Conservation (phyloP, 2,888 invertebrate species). For the Uloborus plumipes region DNA sequence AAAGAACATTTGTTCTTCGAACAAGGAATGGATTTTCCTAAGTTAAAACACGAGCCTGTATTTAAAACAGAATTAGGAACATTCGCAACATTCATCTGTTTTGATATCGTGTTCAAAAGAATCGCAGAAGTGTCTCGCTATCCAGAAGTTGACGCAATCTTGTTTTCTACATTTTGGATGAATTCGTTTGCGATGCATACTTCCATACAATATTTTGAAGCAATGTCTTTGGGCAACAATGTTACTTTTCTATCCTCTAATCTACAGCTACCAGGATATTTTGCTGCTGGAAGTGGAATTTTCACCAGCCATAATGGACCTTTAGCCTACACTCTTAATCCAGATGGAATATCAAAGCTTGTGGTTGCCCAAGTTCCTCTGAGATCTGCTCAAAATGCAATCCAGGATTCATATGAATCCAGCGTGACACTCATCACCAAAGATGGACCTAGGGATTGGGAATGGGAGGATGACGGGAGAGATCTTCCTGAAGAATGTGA, state of each 20-base stretch:
- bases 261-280: conserved; percentile 77
- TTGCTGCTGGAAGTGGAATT: conserved; percentile 82
- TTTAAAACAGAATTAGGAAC: conserved; percentile 83
- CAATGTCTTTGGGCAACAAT: conserved; percentile 79
- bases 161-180: conserved; percentile 84
- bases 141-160: conserved; percentile 75
- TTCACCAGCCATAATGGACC: conserved; percentile 76
- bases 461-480: conserved; percentile 9
- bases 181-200: conserved; percentile 80
- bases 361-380: conserved; percentile 24
- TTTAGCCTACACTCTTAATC: conserved; percentile 14
- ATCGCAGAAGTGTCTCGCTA: conserved; percentile 77
- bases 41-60: conserved; percentile 69
- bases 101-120: conserved; percentile 83
- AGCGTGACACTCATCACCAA: conserved; percentile 21
- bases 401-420: background rate
- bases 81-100: conserved; percentile 86
- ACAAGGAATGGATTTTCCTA: conserved; percentile 68
- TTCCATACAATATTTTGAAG: conserved; percentile 78
- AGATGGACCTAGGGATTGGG: background rate
- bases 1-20: conserved; percentile 69
- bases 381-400: background rate
- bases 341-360: conserved; percentile 41
- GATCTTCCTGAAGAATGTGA: conserved; percentile 35
- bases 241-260: conserved; percentile 82